phyloP scores from a whole-genome alignment of 1,140 invertebrate species.

The Thrips palmi region DNA sequence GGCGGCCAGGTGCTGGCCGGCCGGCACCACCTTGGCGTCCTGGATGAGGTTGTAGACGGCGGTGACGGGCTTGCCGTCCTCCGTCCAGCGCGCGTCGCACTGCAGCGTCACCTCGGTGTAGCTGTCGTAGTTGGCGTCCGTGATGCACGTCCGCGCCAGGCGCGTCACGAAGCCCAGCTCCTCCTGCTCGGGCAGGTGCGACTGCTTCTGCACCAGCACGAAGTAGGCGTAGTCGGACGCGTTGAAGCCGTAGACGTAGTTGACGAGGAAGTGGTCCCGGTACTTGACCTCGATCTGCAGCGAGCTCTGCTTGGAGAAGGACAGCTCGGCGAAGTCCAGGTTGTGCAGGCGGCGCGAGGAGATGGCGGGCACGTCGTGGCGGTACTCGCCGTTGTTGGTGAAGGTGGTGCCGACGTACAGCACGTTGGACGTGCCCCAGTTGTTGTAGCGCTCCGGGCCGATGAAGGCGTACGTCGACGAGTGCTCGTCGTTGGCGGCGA shows the following conservation, averaged over 20 bases:
- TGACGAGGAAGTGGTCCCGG: conserved; percentile 82
- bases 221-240: conserved; percentile 90
- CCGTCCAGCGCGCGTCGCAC: conserved; percentile 41
- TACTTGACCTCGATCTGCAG: conserved; percentile 88
- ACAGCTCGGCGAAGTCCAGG: conserved; percentile 59
- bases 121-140: conserved; percentile 83
- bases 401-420: conserved; percentile 90
- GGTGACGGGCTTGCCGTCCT: conserved; percentile 23
- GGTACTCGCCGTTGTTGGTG: conserved; percentile 76
- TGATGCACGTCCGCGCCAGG: conserved; percentile 78
- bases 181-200: conserved; percentile 68
- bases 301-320: conserved; percentile 70
- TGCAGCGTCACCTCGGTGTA: conserved; percentile 89
- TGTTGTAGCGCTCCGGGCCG: conserved; percentile 65
- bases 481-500: conserved; percentile 79
- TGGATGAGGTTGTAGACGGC: conserved; percentile 75
- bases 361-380: conserved; percentile 87
- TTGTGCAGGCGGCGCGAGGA: conserved; percentile 64
- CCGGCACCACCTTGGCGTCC: conserved; percentile 68
- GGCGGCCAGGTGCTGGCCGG: conserved; percentile 60
- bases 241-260: conserved; percentile 91
- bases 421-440: conserved; percentile 57
- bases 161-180: conserved; percentile 79
- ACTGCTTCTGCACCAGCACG: conserved; percentile 83
- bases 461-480: conserved; percentile 90